A percentile compares a stretch with the other conserved stretches of the same genome.
phyloP scores from a whole-genome alignment of 2,113 vertebrate species.

The Astatotilapia flaviijosephi region DNA sequence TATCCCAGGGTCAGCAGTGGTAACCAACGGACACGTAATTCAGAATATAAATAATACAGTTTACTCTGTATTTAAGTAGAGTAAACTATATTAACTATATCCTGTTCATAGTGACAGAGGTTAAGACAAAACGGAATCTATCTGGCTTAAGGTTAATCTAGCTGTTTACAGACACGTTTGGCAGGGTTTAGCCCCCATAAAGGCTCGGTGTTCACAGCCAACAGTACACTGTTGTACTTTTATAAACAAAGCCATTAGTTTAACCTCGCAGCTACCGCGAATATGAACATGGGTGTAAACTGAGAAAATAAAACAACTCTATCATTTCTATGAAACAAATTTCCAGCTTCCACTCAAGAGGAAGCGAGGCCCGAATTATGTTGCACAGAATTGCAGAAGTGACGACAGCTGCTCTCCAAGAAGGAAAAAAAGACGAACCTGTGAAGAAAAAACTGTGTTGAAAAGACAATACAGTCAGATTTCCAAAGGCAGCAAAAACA shows the following conservation, averaged over 20 bases:
- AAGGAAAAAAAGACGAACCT: no score
- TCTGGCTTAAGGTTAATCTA: neutral
- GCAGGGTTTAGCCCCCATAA: neutral
- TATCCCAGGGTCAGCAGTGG: neutral
- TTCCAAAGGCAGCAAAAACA: no score
- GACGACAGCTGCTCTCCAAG: no score
- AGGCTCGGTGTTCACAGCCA: neutral
- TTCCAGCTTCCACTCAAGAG: no score
- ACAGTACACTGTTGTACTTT: neutral
- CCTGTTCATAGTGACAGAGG: neutral
- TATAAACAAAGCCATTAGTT: neutral
- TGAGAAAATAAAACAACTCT: neutral
- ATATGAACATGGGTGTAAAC: neutral
- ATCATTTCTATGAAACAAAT: neutral
- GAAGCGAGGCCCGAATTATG: no score
- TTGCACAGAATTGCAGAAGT: no score
- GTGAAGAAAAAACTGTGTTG: no score
- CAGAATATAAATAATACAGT: neutral
- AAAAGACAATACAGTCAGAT: no score
- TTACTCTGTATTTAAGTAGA: neutral
- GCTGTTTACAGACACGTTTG: neutral
- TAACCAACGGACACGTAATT: accelerated
- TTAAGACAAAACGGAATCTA: neutral
- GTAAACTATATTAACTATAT: neutral
- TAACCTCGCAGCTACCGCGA: neutral